Evolutionary conservation across 2,113 vertebrate species (phyloP).

Genomic region (Zosterops pallidus): DNA sequence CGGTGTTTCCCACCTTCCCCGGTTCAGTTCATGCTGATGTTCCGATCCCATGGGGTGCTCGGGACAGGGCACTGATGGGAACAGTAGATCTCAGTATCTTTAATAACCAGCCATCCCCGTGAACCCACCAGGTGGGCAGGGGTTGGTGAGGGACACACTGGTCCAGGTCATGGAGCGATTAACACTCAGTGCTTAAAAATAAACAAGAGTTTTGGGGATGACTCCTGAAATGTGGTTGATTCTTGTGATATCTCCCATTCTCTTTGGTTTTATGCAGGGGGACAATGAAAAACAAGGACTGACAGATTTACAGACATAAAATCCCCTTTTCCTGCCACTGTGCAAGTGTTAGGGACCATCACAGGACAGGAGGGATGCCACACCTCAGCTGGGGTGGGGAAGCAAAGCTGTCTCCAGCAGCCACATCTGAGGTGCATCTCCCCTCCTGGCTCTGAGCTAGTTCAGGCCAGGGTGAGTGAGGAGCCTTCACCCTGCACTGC

Average conservation of each 20-base stretch:
- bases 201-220: background rate
- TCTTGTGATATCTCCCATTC: background rate
- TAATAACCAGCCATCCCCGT: rapidly evolving
- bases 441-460: background rate
- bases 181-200: background rate
- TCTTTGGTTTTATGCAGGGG: background rate
- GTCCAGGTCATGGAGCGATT: background rate
- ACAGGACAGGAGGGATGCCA: background rate
- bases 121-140: background rate
- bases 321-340: background rate
- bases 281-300: background rate
- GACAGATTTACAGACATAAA: background rate
- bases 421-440: rapidly evolving
- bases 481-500: rapidly evolving
- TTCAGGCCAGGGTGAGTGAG: rapidly evolving
- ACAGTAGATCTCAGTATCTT: background rate
- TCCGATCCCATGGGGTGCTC: rapidly evolving
- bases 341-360: rapidly evolving
- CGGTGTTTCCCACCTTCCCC: rapidly evolving
- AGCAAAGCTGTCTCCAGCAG: background rate
- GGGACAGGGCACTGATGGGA: background rate
- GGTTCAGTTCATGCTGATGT: rapidly evolving
- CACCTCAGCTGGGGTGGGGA: background rate
- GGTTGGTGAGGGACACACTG: background rate
- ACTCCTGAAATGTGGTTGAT: background rate